Evolutionary conservation across 2,888 invertebrate species (phyloP).

Genomic region (Lasioglossum oenotherae): DNA sequence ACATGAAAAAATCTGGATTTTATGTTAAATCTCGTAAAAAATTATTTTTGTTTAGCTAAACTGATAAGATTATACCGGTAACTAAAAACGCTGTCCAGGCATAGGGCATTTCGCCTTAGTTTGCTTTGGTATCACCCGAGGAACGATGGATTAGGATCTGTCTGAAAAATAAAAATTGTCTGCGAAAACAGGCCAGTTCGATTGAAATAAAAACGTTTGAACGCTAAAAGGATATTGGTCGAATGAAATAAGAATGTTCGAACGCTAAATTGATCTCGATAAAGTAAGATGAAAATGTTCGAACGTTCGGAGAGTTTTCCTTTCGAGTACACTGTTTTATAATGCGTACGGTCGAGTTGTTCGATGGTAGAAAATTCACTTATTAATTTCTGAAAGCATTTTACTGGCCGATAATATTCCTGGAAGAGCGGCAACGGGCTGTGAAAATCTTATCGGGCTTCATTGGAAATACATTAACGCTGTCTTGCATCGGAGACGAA

Average conservation of each 20-base stretch:
- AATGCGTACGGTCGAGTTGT: neutral
- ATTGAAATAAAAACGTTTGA: neutral
- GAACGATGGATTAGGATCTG: neutral
- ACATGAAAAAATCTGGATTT: too few relatives aligned
- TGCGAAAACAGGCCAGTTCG: neutral
- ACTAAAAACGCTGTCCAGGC: too few relatives aligned
- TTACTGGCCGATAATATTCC: conserved; percentile 27
- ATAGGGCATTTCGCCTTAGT: neutral
- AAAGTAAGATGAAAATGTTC: too few relatives aligned
- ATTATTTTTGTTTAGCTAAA: too few relatives aligned
- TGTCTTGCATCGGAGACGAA: conserved; percentile 29
- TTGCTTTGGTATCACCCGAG: neutral
- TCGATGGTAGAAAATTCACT: neutral
- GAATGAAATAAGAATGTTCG: neutral
- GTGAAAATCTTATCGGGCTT: conserved; percentile 24
- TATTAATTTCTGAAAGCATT: conserved; percentile 18
- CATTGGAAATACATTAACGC: conserved; percentile 49
- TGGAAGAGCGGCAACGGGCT: neutral
- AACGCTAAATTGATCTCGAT: neutral
- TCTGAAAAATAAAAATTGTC: neutral
- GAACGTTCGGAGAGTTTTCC: neutral
- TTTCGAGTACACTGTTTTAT: neutral
- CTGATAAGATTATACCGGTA: too few relatives aligned
- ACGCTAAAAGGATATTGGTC: neutral
- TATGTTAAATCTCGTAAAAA: too few relatives aligned